Evolutionary conservation across 2,113 vertebrate species (phyloP), one percentile per base, ranked within the genome.

Genomic region (Brachirus orientalis): DNA sequence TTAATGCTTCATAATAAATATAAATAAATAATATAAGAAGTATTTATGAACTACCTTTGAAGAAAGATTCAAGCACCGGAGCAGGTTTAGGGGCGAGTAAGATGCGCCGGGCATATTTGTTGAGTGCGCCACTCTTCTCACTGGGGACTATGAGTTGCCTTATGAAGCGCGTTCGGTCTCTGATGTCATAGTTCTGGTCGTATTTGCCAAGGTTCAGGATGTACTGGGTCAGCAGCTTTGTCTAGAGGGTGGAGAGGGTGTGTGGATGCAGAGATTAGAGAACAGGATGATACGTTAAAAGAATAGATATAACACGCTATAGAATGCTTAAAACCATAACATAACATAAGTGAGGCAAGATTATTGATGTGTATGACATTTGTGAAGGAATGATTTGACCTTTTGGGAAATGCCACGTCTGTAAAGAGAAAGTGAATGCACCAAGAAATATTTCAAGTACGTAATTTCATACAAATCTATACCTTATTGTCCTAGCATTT

Each of bases 171-270:
- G 98, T 98, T 80, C 97, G 96, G 93, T 99, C 98, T 91, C 98
- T 92, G 92, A 99, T 99, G 90, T 99, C 98, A 56, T 99, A 99
- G 95, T 94, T 99, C 92, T 96, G 97, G 95, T 99, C 98, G 79
- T 99, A 99, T 86, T 97, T 98, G 88, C 95, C 94, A 71, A 99
- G 94, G 91, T 98, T 99, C 89, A 99, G 94, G 92, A 99, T 95
- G 67, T 99, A 98, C 94, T 99, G 98, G 85, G 96, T 98, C 93
- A 98, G 93, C 92, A 99, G 94, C 93, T 99, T 99, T 80, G 98
- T 98, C 98, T 99, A 92, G 28, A 11, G 37, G 16, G 7, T 5
- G 16, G 10, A 7, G 37, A 8, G 10, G 17, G 19, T 0, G 10
- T 7, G 6, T 28, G 55, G 10, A 10, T 8, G 8, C 11, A 18